Conservation (phyloP, 2,888 invertebrate species). For the Brenthis ino region DNA sequence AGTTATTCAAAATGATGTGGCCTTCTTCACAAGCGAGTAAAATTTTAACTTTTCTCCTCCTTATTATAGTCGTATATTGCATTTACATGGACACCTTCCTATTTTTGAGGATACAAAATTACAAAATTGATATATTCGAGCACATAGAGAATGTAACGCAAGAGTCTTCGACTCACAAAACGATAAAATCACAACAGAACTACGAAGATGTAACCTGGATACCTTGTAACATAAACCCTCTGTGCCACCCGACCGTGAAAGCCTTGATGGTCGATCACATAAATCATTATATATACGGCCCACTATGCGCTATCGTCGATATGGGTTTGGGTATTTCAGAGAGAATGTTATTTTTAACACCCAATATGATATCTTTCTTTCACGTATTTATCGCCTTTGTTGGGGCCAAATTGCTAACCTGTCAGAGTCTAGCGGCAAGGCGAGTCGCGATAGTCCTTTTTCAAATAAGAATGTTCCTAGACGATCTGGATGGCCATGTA, state of each 20-base stretch:
- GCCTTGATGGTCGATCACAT: conserved; percentile 91
- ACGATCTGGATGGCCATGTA: conserved; percentile 93
- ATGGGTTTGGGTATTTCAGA: conserved; percentile 84
- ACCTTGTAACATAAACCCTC: conserved; percentile 87
- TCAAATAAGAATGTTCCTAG: conserved; percentile 90
- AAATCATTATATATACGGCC: conserved; percentile 92
- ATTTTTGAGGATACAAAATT: conserved; percentile 87
- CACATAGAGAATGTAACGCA: conserved; percentile 46
- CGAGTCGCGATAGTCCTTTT: conserved; percentile 89
- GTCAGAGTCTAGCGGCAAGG: conserved; percentile 86
- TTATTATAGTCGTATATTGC: conserved; percentile 84
- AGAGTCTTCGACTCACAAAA: conserved; percentile 57
- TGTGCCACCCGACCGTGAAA: conserved; percentile 92
- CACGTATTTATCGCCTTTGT: conserved; percentile 89
- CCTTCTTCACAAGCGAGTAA: conserved; percentile 89
- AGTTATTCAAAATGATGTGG: conserved; percentile 83
- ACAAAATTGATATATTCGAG: conserved; percentile 79
- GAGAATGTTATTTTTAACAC: conserved; percentile 84
- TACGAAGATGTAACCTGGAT: conserved; percentile 84
- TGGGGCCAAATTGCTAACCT: conserved; percentile 88
- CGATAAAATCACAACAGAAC: conserved; percentile 46
- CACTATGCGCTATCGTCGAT: conserved; percentile 89
- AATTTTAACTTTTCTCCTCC: conserved; percentile 82
- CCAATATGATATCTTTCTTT: conserved; percentile 91
- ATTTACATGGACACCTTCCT: conserved; percentile 88